Percentiles rank a stretch among this genome's conserved stretches.
phyloP scores from a whole-genome alignment of 2,888 invertebrate species.

The Alsophila aescularia region DNA sequence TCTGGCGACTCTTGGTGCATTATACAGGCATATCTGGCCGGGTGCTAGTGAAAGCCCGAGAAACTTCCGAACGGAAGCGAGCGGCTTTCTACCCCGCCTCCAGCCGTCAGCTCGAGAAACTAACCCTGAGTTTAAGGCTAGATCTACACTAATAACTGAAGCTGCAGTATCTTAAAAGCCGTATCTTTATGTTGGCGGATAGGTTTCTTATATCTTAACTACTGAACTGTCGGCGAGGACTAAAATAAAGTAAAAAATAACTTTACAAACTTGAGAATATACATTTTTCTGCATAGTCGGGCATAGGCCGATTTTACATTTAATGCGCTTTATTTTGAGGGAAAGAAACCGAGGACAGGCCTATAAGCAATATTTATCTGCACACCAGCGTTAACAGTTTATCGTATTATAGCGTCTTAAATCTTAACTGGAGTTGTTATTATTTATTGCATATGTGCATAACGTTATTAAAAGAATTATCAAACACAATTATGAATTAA shows the following conservation, averaged over 20 bases:
- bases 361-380: constrained; percentile 11
- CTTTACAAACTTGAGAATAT: too few species aligned
- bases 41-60: constrained; percentile 76
- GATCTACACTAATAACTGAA: constrained; percentile 23
- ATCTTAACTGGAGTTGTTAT: constrained; percentile 23
- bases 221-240: too few species aligned
- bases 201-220: too few species aligned
- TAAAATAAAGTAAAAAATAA: too few species aligned
- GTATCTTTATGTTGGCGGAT: too few species aligned
- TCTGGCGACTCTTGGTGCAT: constrained; percentile 7
- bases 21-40: constrained; percentile 48
- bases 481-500: too few species aligned
- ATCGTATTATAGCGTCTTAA: constrained; percentile 22
- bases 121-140: constrained; percentile 52
- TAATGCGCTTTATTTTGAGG: neutral
- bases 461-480: neutral
- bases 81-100: constrained; percentile 80
- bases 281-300: too few species aligned
- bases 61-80: constrained; percentile 79
- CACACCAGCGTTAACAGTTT: constrained; percentile 26
- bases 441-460: constrained; percentile 12
- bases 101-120: constrained; percentile 55
- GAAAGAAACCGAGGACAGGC: neutral
- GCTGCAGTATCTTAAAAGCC: too few species aligned
- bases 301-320: neutral